Base-by-base conservation (phyloP, 2,888 invertebrate species). In the Falcaria lacertinaria region DNA sequence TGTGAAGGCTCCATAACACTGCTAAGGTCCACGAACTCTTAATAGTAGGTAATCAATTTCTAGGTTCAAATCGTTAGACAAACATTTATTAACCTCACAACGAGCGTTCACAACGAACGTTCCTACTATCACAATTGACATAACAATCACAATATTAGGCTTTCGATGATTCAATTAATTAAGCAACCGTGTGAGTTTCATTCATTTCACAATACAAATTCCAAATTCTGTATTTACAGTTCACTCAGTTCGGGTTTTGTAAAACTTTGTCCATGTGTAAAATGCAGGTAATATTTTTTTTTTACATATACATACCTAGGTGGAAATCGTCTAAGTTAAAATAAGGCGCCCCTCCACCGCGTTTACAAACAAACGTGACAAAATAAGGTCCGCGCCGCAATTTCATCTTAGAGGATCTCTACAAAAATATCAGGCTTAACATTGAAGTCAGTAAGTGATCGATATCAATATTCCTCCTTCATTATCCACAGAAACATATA, bases 51-150 rank as follows among this genome's bases (percentile, higher is more conserved):
- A 28, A 44, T 34, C 41, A 38, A 25, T 41, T n/a, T 50, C 46
- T 50, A 41, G 46, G 45, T 32, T 46, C 43, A 48, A 46, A 42
- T 42, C 22, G 8, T 22, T 13, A 25, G 14, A 28, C 41, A 45
- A 47, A 43, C 42, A 45, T 42, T 19, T 36, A 47, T 47, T 41
- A 41, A 42, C 28, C 11, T 28, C 39, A 52, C 51, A 49, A 47
- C 33, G 32, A 35, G 41, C 32, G 15, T 25, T 41, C 45, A 42
- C 42, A 43, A 43, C 33, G 33, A 35, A 19, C 38, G 28, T 44
- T 44, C 41, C 38, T 48, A 48, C 42, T 59, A 62, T 60, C 54
- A 70, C 60, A 72, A 69, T 63, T 64, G 64, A 72, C 66, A 44
- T 48, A 54, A 59, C 54, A 51, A 57, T 64, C 57, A 63, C 57